Conservation (phyloP, 2,797 vertebrate genomes). For the Gobionotothen gibberifrons region DNA sequence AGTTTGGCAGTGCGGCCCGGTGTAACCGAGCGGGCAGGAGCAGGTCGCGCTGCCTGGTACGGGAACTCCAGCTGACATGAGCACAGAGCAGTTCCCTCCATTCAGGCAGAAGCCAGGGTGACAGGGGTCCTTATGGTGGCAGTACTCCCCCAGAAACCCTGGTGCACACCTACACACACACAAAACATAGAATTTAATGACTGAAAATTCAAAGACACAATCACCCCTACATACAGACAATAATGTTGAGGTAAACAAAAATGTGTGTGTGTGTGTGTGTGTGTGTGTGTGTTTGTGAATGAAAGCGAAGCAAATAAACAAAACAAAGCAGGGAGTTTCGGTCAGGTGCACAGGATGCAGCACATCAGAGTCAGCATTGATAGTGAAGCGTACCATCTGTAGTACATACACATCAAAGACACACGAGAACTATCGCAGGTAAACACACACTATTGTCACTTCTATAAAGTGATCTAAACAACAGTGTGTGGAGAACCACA, state of each 20-base stretch:
- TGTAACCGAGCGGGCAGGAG: conserved; percentile 88
- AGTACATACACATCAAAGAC: conserved; percentile 59
- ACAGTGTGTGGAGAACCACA: conserved; percentile 39
- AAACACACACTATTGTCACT: conserved; percentile 29
- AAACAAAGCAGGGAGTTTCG: conserved; percentile 69
- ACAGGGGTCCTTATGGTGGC: conserved; percentile 92
- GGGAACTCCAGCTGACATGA: conserved; percentile 72
- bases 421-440: conserved; percentile 19
- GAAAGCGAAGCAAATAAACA: conserved; percentile 56
- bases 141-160: conserved; percentile 93
- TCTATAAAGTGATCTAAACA: conserved; percentile 22
- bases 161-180: conserved; percentile 85
- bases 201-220: conserved; percentile 7
- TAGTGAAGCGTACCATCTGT: conserved; percentile 8
- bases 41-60: conserved; percentile 85
- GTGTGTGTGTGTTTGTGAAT: conserved; percentile 1
- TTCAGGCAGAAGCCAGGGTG: conserved; percentile 89
- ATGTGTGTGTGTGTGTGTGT: neutral
- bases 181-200: conserved; percentile 33
- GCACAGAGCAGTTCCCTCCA: conserved; percentile 90
- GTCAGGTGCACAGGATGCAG: conserved; percentile 45
- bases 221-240: conserved; percentile 18
- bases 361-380: conserved; percentile 67
- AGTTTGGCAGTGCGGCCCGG: conserved; percentile 87
- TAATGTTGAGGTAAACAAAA: conserved; percentile 28